phyloP scores from a whole-genome alignment of 1,140 invertebrate genomes.

The Ooceraea biroi region DNA sequence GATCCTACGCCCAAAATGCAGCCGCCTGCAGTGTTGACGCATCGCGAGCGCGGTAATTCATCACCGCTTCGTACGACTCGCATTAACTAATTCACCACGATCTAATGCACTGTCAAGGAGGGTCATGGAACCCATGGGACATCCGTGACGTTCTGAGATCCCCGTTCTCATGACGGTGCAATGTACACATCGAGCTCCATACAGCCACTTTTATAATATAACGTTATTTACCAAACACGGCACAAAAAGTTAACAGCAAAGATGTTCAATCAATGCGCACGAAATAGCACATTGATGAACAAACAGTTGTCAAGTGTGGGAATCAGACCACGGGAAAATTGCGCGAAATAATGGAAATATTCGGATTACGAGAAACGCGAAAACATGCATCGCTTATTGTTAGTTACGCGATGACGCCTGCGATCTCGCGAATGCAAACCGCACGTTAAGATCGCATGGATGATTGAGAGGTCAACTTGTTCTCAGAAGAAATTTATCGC shows the following conservation, averaged over 20 bases:
- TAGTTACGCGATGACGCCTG: too few species aligned
- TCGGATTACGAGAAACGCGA: background rate
- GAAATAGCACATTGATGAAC: background rate
- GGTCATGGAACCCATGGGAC: slow-evolving; percentile 81
- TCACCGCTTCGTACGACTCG: slow-evolving; percentile 73
- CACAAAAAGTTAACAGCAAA: background rate
- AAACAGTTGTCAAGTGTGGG: background rate
- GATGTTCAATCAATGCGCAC: background rate
- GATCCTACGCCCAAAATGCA: slow-evolving; percentile 79
- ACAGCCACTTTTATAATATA: background rate
- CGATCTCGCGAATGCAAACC: background rate
- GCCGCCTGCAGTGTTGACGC: slow-evolving; percentile 70
- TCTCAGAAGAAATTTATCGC: slow-evolving; percentile 49
- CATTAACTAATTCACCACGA: slow-evolving; percentile 81
- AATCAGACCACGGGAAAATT: background rate
- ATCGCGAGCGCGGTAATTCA: slow-evolving; percentile 73
- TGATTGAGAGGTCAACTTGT: slow-evolving; percentile 8
- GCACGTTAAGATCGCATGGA: background rate
- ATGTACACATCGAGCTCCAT: background rate
- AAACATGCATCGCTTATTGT: background rate
- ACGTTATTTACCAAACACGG: background rate
- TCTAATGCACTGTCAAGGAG: slow-evolving; percentile 71
- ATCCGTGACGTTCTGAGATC: slow-evolving; percentile 59
- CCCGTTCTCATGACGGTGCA: slow-evolving; percentile 30
- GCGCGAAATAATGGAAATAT: background rate